Base-by-base conservation (phyloP, 2,888 invertebrate genomes). In the Oscheius sp. region DNA sequence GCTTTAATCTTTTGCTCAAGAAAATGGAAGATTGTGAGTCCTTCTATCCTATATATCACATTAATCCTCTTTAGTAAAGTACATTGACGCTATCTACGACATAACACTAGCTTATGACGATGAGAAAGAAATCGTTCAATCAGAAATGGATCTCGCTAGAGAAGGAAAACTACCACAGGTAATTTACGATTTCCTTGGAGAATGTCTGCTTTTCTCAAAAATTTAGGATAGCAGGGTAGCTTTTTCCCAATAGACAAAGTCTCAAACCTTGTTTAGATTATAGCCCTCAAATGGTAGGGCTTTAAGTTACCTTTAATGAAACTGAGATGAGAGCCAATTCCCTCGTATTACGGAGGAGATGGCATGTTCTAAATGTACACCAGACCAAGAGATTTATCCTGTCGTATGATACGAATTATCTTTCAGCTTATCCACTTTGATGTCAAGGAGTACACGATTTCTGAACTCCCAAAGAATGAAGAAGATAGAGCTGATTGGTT, bases 81-180 rank as follows among this genome's bases (percentile, higher is more conserved):
- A 91, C 33, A 88, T 94, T 63, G 91, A 91, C 74, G 91, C 92
- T 0, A 89, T 94, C n/a, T 93, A 93, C 87, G 94, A 94, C 87
- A 90, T 93, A 76, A 93, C 93, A 0, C 90, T 94, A n/a, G 92
- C 91, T 0, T 80, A 93, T 87, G 92, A 92, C 25, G 72, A 72
- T 3, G 75, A 90, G 20, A 73, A 72, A 3, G 75, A 90, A 5
- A 88, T 92, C 37, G 92, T 93, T 0, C 92, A 93, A 87, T 91
- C 91, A 20, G 93, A 94, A 87, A 86, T 90, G 33, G 91, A 92
- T 81, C 87, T 93, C 55, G 80, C 92, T 8, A 88, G 88, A 23
- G 63, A 75, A 20, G 93, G 93, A 6, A 89, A 89, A 66, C 90
- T 92, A 82, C 94, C 94, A 0, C 90, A 89, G 74, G 90, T 92